Evolutionary conservation across 2,888 invertebrate genomes (phyloP).

Genomic region (Yponomeuta evonymella): DNA sequence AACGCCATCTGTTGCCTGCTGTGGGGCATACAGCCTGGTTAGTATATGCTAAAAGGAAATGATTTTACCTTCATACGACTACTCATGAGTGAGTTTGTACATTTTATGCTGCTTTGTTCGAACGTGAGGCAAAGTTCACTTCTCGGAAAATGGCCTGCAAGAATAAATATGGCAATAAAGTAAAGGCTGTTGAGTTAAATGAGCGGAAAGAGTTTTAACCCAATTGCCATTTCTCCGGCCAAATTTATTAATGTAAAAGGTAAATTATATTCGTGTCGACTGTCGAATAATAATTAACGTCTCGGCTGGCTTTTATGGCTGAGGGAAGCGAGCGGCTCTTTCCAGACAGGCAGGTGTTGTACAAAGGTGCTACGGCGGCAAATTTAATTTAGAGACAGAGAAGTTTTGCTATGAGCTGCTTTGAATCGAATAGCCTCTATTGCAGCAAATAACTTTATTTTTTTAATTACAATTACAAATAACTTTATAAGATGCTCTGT

Average conservation of each 20-base stretch:
- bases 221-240: constrained; percentile 3
- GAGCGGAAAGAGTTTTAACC: constrained; percentile 2
- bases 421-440: too few relatives aligned
- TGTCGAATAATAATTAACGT: constrained; percentile 8
- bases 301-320: neutral
- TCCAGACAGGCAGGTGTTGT: neutral
- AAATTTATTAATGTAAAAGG: constrained; percentile 10
- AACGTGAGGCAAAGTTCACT: too few relatives aligned
- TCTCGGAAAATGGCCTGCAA: neutral
- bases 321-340: neutral
- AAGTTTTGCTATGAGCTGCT: too few relatives aligned
- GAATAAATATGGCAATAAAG: neutral
- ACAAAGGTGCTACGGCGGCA: neutral
- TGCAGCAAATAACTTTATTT: too few relatives aligned
- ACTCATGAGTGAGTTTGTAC: too few relatives aligned
- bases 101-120: too few relatives aligned
- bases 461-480: neutral
- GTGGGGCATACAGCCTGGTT: too few relatives aligned
- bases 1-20: too few relatives aligned
- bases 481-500: neutral
- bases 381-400: neutral
- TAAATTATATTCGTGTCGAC: constrained; percentile 9
- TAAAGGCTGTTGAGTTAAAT: neutral
- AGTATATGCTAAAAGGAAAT: too few relatives aligned
- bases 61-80: too few relatives aligned